Evolutionary conservation across 2,888 invertebrate species (phyloP), one percentile per base, ranked within the genome.

Genomic region (Trichogramma dendrolimi): DNA sequence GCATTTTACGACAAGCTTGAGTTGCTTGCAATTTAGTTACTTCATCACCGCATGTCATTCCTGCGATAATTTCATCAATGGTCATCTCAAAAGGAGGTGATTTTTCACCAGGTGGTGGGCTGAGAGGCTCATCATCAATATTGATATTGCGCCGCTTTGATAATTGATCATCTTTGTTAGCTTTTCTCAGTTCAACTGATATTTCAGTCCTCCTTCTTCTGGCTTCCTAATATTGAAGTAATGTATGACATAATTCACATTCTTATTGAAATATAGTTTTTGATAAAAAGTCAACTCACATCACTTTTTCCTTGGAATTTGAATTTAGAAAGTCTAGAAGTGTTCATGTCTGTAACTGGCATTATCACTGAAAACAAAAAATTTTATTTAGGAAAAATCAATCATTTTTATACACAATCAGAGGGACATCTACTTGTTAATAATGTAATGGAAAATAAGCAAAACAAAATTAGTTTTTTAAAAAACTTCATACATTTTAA

Each of bases 141-240:
- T 84, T 84, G 69, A 96, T 85, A 70, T 96, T 96, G 60, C 97
- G 84, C 27, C 94, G 83, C 79, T 99, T 99, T 59, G 91, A 85
- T 47, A 98, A 81, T 75, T 96, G 95, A 71, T 97, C 96, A 79
- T 97, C 96, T 70, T 96, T 91, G 61, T 91, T 91, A 14, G 92
- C 90, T 81, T 97, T 97, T 11, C 98, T 86, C 43, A 99, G 83
- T 69, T 96, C 93, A 4, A 98, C 88, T 4, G 91, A 91, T 53
- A 92, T 87, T 78, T 96, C 96, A 63, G 87, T 91, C 60, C 98
- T 86, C 68, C 95, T 88, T 67, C 94, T 86, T 55, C 97, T 87
- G 77, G 96, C 88, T 70, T 94, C 94, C 93, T 93, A 55, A 61
- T 59, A 58, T 40, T 49, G 41, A 62, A 10, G 10, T 44, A 49